These are phyloP conservation scores for Gymnogyps californianus DNA, from an alignment of 2,113 vertebrate species.

Conservation along the genomic window DNA sequence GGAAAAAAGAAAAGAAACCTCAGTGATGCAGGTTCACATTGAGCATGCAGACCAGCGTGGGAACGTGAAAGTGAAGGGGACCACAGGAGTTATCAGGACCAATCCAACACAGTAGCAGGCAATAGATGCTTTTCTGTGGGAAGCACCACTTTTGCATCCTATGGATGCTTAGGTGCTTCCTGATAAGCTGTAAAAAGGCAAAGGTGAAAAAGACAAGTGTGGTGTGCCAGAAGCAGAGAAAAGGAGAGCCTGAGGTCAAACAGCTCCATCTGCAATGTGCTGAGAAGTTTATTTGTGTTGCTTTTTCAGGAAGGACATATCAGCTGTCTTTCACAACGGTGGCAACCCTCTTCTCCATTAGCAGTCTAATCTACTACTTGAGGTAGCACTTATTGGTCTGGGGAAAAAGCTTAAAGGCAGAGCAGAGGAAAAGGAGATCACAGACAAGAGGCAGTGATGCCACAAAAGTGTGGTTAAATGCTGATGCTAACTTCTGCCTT, in stretches of 20 bases:
- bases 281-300: neutral
- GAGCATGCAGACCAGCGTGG: neutral
- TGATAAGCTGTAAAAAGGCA: neutral
- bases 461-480: neutral
- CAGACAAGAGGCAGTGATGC: neutral
- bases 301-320: neutral
- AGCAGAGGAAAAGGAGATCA: neutral
- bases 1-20: neutral
- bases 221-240: neutral
- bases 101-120: neutral
- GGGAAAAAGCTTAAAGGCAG: neutral
- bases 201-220: neutral
- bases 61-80: neutral
- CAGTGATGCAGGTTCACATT: neutral
- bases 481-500: neutral
- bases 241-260: neutral
- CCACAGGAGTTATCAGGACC: neutral
- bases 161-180: neutral
- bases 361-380: neutral
- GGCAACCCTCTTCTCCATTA: neutral
- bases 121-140: neutral
- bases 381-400: neutral
- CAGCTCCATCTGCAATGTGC: rapidly evolving
- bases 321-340: neutral
- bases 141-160: neutral